phyloP scores from a whole-genome alignment of 2,113 vertebrate genomes.

The Rana temporaria region DNA sequence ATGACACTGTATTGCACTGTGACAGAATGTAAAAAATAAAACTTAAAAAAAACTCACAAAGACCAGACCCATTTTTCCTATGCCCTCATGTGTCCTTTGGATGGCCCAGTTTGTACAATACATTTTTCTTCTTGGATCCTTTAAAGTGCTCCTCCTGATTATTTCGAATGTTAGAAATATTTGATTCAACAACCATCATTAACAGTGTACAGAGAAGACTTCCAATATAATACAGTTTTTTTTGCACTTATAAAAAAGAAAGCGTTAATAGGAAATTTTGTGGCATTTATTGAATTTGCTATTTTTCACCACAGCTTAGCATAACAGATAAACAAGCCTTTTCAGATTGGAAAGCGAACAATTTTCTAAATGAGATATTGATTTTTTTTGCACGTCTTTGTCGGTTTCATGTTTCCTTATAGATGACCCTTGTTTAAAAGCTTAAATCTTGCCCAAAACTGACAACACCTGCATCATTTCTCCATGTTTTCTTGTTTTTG shows the following conservation, averaged over 20 bases:
- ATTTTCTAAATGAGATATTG: constrained; percentile 45
- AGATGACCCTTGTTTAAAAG: constrained; percentile 1
- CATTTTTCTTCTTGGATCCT: no score
- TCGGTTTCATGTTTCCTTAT: neutral
- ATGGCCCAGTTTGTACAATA: no score
- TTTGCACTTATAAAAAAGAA: neutral
- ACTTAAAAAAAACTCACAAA: no score
- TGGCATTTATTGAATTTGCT: neutral
- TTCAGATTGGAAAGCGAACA: constrained; percentile 6
- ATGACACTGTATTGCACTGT: no score
- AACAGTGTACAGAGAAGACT: no score
- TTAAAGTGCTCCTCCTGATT: no score
- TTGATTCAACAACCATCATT: no score
- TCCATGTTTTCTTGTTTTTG: no score
- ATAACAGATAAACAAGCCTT: constrained; percentile 28
- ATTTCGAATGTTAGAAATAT: no score
- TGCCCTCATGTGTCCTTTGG: no score
- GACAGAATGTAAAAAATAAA: no score
- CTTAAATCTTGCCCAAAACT: neutral
- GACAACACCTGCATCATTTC: neutral
- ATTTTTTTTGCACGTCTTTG: neutral
- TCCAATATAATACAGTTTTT: neutral
- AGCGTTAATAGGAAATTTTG: neutral
- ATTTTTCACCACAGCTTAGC: neutral
- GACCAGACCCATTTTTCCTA: no score